Conservation (phyloP, 2,888 invertebrate species). For the Macaria liturata region DNA sequence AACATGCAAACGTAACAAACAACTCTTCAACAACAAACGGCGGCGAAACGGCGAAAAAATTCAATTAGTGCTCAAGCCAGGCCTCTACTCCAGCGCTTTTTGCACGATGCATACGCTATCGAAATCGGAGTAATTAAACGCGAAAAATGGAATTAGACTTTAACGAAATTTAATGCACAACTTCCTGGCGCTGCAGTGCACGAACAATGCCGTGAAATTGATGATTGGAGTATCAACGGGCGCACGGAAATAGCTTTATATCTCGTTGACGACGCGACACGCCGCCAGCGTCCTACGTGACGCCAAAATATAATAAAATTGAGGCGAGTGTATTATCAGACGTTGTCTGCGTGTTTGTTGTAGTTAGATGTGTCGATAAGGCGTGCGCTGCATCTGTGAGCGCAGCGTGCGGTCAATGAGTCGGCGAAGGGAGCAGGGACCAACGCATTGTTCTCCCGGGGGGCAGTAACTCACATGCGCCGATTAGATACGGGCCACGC, state of each 20-base stretch:
- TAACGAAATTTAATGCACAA: conserved; percentile 5
- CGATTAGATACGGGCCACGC: conserved; percentile 73
- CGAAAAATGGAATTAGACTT: conserved; percentile 6
- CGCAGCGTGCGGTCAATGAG: conserved; percentile 37
- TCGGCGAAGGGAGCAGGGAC: conserved; percentile 52
- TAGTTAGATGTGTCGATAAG: conserved; percentile 31
- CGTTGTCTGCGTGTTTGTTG: conserved; percentile 24
- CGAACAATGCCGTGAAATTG: conserved; percentile 28
- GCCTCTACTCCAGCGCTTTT: not conserved
- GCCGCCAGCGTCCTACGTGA: conserved; percentile 22
- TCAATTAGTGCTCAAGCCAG: conserved; percentile 16
- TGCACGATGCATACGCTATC: not conserved
- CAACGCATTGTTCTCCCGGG: conserved; percentile 81
- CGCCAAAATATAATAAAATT: conserved; percentile 30
- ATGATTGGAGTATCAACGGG: conserved; percentile 25
- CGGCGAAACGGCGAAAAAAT: conserved; percentile 13
- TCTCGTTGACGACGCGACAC: conserved; percentile 23
- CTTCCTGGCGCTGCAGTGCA: conserved; percentile 5
- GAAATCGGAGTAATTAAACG: conserved; percentile 1
- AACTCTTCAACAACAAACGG: not conserved
- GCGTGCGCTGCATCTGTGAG: conserved; percentile 19
- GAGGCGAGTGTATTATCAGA: conserved; percentile 31
- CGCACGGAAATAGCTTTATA: conserved; percentile 29
- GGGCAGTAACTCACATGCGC: conserved; percentile 79
- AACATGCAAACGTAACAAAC: conserved; percentile 10